phyloP scores from a whole-genome alignment of 2,888 invertebrate species.

The Metalampra italica region DNA sequence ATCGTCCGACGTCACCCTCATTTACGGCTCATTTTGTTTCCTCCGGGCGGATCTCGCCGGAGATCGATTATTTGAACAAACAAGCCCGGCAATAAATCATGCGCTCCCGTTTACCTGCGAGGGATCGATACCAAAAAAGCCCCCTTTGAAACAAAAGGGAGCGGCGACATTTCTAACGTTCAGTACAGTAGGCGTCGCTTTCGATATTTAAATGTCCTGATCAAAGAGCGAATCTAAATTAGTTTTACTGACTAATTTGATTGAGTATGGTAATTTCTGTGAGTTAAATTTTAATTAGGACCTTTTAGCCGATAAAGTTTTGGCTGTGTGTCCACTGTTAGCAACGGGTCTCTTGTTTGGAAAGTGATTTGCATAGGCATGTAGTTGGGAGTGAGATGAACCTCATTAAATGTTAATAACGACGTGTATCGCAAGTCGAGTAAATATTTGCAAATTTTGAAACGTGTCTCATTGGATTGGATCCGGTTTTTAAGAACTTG shows the following conservation, averaged over 20 bases:
- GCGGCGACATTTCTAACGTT: conserved; percentile 57
- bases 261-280: conserved; percentile 11
- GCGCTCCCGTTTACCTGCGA: conserved; percentile 70
- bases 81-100: conserved; percentile 74
- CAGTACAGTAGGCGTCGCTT: conserved; percentile 20
- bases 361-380: conserved; percentile 6
- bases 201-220: conserved; percentile 20
- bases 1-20: conserved; percentile 20
- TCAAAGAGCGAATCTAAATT: conserved; percentile 11
- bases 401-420: conserved; percentile 3
- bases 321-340: not conserved
- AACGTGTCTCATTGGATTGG: not conserved
- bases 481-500: conserved; percentile 4
- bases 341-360: conserved; percentile 1
- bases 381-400: not conserved
- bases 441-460: conserved; percentile 6
- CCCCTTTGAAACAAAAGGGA: conserved; percentile 63
- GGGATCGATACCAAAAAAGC: conserved; percentile 66
- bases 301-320: conserved; percentile 8
- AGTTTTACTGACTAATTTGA: conserved; percentile 10
- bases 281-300: conserved; percentile 11
- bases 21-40: conserved; percentile 33
- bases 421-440: conserved; percentile 2
- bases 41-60: conserved; percentile 32
- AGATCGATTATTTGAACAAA: conserved; percentile 76